Evolutionary conservation across 2,888 invertebrate species (phyloP).

Genomic region (Apamea crenata): DNA sequence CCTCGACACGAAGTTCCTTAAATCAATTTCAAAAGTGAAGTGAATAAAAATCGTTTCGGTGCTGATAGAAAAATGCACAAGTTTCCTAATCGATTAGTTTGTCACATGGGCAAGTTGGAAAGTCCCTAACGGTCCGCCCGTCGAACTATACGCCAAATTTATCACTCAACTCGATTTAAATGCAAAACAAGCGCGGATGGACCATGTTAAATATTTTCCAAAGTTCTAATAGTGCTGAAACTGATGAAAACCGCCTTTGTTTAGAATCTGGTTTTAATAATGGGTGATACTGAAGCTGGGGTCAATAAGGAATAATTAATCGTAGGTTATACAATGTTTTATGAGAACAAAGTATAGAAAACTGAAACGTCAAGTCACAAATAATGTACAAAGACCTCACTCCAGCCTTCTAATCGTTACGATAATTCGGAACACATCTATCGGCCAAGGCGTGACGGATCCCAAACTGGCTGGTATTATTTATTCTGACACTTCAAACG

Average conservation of each 20-base stretch:
- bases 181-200: slow-evolving; percentile 66
- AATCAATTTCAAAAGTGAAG: slow-evolving; percentile 62
- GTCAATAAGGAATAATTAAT: background rate
- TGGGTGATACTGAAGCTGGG: background rate
- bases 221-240: slow-evolving; percentile 9
- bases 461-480: slow-evolving; percentile 67
- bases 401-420: slow-evolving; percentile 7
- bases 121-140: slow-evolving; percentile 64
- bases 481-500: slow-evolving; percentile 72
- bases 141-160: slow-evolving; percentile 68
- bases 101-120: slow-evolving; percentile 64
- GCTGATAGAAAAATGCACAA: slow-evolving; percentile 64
- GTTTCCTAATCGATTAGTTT: slow-evolving; percentile 70
- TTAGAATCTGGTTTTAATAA: background rate
- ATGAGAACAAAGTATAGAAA: background rate
- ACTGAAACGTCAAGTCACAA: background rate
- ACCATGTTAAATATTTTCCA: slow-evolving; percentile 38
- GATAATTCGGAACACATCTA: slow-evolving; percentile 26
- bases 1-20: slow-evolving; percentile 43
- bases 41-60: slow-evolving; percentile 57
- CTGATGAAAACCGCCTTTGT: background rate
- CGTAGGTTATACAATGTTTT: background rate
- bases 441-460: slow-evolving; percentile 27
- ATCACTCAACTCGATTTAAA: slow-evolving; percentile 71
- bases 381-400: background rate